Percentiles rank a stretch among this genome's conserved stretches.
phyloP scores from a whole-genome alignment of 1,140 invertebrate species.

The Drosophila navojoa region DNA sequence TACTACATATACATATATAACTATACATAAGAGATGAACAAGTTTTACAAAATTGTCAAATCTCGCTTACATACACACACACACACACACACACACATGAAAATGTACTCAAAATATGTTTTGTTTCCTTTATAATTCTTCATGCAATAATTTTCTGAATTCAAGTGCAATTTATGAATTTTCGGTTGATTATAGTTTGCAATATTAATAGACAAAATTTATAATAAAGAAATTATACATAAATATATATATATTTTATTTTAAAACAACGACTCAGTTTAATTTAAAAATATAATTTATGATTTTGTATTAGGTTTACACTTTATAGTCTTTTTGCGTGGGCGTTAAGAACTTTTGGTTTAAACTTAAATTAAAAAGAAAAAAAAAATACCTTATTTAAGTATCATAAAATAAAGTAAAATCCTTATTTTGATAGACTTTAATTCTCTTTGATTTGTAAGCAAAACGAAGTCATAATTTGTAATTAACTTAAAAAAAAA shows the following conservation, averaged over 20 bases:
- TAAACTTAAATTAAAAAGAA: not conserved
- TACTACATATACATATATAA: slow-evolving; percentile 27
- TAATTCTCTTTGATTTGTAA: slow-evolving; percentile 69
- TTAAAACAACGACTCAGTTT: slow-evolving; percentile 44
- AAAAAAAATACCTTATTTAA: not conserved
- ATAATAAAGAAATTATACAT: slow-evolving; percentile 17
- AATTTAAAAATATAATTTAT: slow-evolving; percentile 10
- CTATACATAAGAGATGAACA: slow-evolving; percentile 12
- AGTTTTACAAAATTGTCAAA: slow-evolving; percentile 18
- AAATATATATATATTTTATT: slow-evolving; percentile 11
- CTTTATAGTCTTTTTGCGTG: slow-evolving; percentile 8
- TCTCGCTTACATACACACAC: slow-evolving; percentile 17
- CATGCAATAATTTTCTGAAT: slow-evolving; percentile 26
- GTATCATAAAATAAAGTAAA: not conserved
- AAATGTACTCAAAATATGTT: slow-evolving; percentile 60
- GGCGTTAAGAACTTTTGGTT: not conserved
- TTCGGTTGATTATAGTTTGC: slow-evolving; percentile 18
- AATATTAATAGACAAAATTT: not conserved
- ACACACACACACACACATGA: slow-evolving; percentile 25
- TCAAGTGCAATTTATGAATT: slow-evolving; percentile 65
- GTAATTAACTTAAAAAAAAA: slow-evolving; percentile 70
- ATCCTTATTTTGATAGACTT: slow-evolving; percentile 56
- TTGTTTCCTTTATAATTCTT: slow-evolving; percentile 13
- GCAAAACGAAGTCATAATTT: slow-evolving; percentile 82
- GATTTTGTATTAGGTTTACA: slow-evolving; percentile 9